phyloP scores from a whole-genome alignment of 1,140 invertebrate genomes.

The Pogonomyrmex barbatus region DNA sequence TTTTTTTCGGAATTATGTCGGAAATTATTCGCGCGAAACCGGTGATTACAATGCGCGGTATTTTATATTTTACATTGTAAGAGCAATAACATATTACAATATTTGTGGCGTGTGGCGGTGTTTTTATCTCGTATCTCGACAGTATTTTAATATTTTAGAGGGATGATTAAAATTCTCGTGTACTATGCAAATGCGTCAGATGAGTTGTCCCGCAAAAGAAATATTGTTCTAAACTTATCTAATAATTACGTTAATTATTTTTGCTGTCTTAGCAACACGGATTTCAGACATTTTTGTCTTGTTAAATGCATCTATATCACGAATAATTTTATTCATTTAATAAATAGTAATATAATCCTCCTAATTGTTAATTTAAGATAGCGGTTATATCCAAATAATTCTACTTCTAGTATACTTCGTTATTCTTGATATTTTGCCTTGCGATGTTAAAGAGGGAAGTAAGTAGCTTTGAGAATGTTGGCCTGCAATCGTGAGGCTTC shows the following conservation, averaged over 20 bases:
- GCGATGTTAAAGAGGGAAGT: neutral
- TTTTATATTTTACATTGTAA: constrained; percentile 2
- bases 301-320: neutral
- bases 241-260: constrained; percentile 43
- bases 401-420: neutral
- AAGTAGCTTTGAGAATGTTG: neutral
- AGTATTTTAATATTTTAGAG: constrained; percentile 1
- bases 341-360: neutral
- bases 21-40: neutral
- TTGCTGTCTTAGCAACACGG: neutral
- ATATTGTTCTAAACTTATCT: constrained; percentile 34
- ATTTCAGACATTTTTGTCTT: constrained; percentile 13
- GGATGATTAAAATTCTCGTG: constrained; percentile 38
- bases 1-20: neutral
- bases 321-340: neutral
- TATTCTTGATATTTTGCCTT: neutral
- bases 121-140: constrained; percentile 30
- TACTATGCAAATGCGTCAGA: neutral
- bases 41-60: neutral
- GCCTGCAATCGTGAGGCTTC: neutral
- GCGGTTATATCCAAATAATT: neutral
- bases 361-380: neutral
- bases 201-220: constrained; percentile 29
- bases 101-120: neutral
- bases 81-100: constrained; percentile 20